These are phyloP conservation scores for Tenthredo distinguenda DNA, from an alignment of 2,888 invertebrate genomes.

Conservation along the genomic window DNA sequence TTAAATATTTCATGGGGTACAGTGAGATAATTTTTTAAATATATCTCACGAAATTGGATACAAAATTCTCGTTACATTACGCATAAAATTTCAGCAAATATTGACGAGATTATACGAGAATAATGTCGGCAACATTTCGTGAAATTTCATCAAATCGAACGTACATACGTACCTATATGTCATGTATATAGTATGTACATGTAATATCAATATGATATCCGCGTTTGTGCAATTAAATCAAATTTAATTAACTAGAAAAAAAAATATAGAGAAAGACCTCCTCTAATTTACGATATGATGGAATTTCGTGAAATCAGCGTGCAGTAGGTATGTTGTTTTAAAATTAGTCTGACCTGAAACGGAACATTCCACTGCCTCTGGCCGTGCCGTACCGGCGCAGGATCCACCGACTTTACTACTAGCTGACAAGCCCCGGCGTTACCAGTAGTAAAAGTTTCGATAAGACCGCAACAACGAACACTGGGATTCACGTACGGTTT, in stretches of 20 bases:
- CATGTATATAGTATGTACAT: no score
- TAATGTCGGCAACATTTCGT: not conserved
- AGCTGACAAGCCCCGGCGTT: constrained; percentile 3
- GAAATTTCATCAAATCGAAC: not conserved
- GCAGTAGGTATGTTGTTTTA: not conserved
- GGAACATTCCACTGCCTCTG: constrained; percentile 1
- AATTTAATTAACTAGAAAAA: not conserved
- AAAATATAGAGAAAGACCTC: not conserved
- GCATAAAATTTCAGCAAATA: not conserved
- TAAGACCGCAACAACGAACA: constrained; percentile 25
- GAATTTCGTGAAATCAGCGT: not conserved
- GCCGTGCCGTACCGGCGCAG: not conserved
- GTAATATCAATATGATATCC: not conserved
- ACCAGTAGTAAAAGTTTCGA: constrained; percentile 13
- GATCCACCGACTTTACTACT: constrained; percentile 37
- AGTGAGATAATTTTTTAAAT: not conserved
- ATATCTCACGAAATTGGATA: not conserved
- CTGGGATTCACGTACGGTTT: not conserved
- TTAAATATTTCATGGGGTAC: not conserved
- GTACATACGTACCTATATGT: not conserved
- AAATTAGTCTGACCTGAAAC: constrained; percentile 25
- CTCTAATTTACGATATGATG: not conserved
- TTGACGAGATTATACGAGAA: no score
- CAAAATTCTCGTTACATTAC: not conserved
- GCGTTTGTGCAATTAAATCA: not conserved